Evolutionary conservation across 2,888 invertebrate genomes (phyloP), one percentile per base, ranked within the genome.

Genomic region (Drosophila prostipennis): DNA sequence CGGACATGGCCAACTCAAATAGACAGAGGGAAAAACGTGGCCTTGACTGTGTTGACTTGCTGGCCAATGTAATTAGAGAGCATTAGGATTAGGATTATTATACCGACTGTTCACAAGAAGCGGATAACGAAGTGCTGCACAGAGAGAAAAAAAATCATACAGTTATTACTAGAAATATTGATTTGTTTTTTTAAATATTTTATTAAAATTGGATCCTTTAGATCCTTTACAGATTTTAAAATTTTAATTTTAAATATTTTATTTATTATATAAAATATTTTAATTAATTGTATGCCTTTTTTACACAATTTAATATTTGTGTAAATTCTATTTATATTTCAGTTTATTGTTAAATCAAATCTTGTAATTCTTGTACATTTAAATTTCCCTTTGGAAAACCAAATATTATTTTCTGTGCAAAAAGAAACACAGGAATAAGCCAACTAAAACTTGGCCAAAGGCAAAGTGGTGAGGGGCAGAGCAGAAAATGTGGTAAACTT

Each of bases 31-130:
- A 39, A 49, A 23, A 48, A 49, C 56, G 53, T 57, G 58, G 56
- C 52, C 63, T 52, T 42, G 45, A 45, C 48, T 63, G 16, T 61
- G 63, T 69, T 63, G 67, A 63, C 67, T 48, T 42, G 16, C 49
- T 43, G 67, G 55, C 56, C 73, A 72, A 86, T 83, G 87, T 84
- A 84, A 84, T 84, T 88, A 84, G 87, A 80, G 77, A 80, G 89
- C 84, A 83, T 88, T 88, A 80, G 80, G 84, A 83, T 84, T 29
- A 29, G 29, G 29, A 29, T 29, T 29, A 29, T 29, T 86, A 88
- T 73, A 68, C 82, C 67, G 67, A 79, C 67, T 74, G 36, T 40
- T 43, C 51, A 43, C 71, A 70, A 70, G 39, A 39, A 56, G 53
- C n/a, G 26, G 46, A 61, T 74, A 77, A 77, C 72, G 26, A 65